Evolutionary conservation across 2,797 vertebrate species (phyloP), one percentile per base, ranked within the genome.

Genomic region (Tapirus indicus): DNA sequence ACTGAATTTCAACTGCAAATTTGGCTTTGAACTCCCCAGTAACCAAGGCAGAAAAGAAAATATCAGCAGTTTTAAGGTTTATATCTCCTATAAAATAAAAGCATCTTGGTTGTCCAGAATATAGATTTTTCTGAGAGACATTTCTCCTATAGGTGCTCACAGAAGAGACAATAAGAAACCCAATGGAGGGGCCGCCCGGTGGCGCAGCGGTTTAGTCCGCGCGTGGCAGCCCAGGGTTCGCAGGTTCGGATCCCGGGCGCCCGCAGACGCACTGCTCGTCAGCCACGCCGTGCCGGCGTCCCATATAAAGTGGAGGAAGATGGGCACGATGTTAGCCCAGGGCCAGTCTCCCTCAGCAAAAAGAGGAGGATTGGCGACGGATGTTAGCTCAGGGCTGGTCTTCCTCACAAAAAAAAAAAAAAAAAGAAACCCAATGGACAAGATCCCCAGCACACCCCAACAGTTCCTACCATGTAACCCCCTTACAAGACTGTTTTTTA

Each of bases 41-140:
- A 77, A 90, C 58, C 66, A 94, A 60, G 17, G 54, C 13, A 49
- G 68, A 69, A 62, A 58, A 52, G 18, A n/a, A 87, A 90, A 62
- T 32, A 82, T 25, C 16, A 17, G 35, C 35, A 35, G 16, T 47
- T 60, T 71, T 6, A 69, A 47, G 25, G 14, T 69, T 88, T 41
- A 41, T 41, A 32, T 72, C 79, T 83, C 44, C 69, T 94, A 91
- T 56, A 74, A 95, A 91, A 94, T 72, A 54, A 74, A 88, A 91
- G 49, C 52, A 90, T 7, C 7, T 64, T 54, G 71, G 44, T 64
- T 56, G 72, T 54, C 95, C 47, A 56, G 17, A 49, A 91, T 29
- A 62, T 29, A 82, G n/a, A 62, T 90, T 94, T 8, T 91, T 69
- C 69, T 80, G 27, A 86, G 66, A 85, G 5, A 94, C 23, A 58